phyloP scores from a whole-genome alignment of 2,113 vertebrate genomes.

The Leptodactylus fuscus region DNA sequence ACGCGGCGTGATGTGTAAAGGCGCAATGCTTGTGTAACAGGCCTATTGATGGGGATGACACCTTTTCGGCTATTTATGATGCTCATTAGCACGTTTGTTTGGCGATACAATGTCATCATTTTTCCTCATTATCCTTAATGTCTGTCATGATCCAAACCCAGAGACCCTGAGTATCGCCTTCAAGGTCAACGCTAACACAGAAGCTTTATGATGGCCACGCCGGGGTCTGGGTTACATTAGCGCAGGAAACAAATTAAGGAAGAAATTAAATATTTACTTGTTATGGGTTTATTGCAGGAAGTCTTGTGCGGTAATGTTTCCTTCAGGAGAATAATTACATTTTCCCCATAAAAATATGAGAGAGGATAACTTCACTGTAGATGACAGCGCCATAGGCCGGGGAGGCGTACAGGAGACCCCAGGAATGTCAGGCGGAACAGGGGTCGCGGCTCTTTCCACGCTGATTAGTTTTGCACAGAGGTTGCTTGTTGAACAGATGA shows the following conservation, averaged over 20 bases:
- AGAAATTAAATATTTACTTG: constrained; percentile 14
- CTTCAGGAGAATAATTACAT: constrained; percentile 19
- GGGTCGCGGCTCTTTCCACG: background rate
- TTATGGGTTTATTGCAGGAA: constrained; percentile 35
- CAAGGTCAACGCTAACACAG: constrained; percentile 23
- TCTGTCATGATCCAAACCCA: background rate
- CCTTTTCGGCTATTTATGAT: background rate
- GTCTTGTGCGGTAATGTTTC: constrained; percentile 15
- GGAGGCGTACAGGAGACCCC: background rate
- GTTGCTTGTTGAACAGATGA: background rate
- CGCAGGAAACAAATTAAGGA: constrained; percentile 30
- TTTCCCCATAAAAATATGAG: constrained; percentile 31
- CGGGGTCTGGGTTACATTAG: constrained; percentile 23
- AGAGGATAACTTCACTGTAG: background rate
- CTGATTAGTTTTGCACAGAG: background rate
- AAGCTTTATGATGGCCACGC: background rate
- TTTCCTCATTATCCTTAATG: background rate
- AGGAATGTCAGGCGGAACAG: background rate
- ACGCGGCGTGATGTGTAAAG: background rate
- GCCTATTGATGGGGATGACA: background rate
- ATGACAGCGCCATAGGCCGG: background rate
- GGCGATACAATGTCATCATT: background rate
- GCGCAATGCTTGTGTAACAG: background rate
- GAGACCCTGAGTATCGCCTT: background rate
- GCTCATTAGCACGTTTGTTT: constrained; percentile 1